A percentile compares a stretch with the other conserved stretches of the same genome.
Conservation (phyloP, 2,797 vertebrate genomes). For the Acipenser ruthenus region DNA sequence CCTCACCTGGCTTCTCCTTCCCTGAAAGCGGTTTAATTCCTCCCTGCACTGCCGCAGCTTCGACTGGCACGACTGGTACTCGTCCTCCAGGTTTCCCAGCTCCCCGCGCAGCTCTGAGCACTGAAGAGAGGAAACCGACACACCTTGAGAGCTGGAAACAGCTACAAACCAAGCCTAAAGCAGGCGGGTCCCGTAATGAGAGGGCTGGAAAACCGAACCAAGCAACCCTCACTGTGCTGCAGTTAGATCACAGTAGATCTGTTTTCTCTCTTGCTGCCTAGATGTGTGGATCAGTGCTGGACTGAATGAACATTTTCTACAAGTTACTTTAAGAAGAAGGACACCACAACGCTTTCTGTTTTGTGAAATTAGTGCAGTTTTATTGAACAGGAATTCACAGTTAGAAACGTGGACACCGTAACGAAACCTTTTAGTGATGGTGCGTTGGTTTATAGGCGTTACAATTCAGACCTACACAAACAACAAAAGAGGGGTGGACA, state of each 20-base stretch:
- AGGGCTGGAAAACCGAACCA: neutral
- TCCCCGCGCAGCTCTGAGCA: conserved; percentile 69
- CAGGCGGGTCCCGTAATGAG: neutral
- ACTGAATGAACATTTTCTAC: no score
- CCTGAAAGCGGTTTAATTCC: conserved; percentile 59
- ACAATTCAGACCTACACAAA: no score
- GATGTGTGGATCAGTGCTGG: no score
- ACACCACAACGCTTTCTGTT: no score
- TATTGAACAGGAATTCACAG: no score
- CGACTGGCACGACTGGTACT: conserved; percentile 69
- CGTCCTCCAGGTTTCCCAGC: conserved; percentile 66
- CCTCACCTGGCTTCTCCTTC: conserved; percentile 28
- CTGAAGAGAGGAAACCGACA: conserved; percentile 42
- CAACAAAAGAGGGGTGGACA: no score
- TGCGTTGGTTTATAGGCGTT: no score
- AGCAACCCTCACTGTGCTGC: neutral
- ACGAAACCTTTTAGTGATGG: no score
- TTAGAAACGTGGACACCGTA: no score
- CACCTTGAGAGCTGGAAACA: conserved; percentile 21
- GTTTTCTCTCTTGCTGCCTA: neutral
- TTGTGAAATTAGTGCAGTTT: no score
- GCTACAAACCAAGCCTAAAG: conserved; percentile 11
- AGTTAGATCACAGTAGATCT: neutral
- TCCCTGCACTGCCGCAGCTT: conserved; percentile 75
- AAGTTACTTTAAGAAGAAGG: no score